Evolutionary conservation across 2,113 vertebrate species (phyloP), one percentile per base, ranked within the genome.

Genomic region (Ameiurus melas): DNA sequence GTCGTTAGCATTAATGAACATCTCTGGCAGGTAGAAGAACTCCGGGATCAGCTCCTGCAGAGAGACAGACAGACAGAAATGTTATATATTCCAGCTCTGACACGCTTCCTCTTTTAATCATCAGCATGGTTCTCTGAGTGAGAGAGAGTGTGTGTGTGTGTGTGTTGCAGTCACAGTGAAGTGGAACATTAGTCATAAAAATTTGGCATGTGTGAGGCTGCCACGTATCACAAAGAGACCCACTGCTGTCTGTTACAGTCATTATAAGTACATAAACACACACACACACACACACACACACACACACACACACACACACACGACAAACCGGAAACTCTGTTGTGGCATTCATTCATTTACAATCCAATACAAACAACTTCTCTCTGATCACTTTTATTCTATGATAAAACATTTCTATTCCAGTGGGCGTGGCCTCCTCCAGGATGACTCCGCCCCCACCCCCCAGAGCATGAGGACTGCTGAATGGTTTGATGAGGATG

Each of bases 21-120:
- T 99, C 96, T 99, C 98, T 80, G 98, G 97, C 88, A 99, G 97
- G 94, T 98, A 99, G 96, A 96, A 99, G 96, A 99, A 99, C 96
- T 99, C 98, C 89, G 98, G 98, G 90, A 99, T 98, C 95, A 99
- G 94, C 92, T 99, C 98, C 98, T 99, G 86, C 91, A 94, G 94
- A 87, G 33, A 89, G 55, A 75, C 20, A 78, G 66, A 75, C 64
- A 83, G 75, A 71, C 71, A 79, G 84, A 77, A 17, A 53, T 22
- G 51, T 57, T 85, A 58, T 39, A 73, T 73, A 57, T 85, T 85
- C 68, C 84, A 85, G 47, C 83, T 84, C 25, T 70, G 83, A 70
- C 83, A 73, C 53, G 8, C 20, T 73, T 85, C 47, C 39, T 88
- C 5, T 83, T 90, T 88, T 78, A 22, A 89, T 91, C 36, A 83